Conservation (phyloP, 1,140 invertebrate species). For the Ericerus pela region DNA sequence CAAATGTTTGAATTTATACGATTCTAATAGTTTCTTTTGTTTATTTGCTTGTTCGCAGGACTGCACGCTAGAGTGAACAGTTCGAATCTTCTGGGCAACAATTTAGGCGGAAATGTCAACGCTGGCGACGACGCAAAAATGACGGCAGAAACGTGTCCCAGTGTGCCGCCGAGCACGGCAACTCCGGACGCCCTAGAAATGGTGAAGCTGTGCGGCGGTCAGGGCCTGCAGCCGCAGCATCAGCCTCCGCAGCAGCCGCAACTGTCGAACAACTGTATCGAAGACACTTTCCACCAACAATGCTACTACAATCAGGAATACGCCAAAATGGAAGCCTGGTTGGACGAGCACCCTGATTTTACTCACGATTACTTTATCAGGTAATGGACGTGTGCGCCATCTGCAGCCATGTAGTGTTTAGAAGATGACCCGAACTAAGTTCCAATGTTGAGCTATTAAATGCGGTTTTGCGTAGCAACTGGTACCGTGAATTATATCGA, state of each 20-base stretch:
- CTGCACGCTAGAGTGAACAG: slow-evolving; percentile 3
- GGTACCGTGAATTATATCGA: too few species aligned
- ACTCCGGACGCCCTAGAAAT: slow-evolving; percentile 16
- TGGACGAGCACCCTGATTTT: slow-evolving; percentile 91
- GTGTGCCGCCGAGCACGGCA: slow-evolving; percentile 10
- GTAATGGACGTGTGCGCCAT: too few species aligned
- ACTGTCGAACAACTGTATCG: not conserved
- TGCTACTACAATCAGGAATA: slow-evolving; percentile 63
- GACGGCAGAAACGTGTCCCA: slow-evolving; percentile 43
- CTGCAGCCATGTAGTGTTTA: too few species aligned
- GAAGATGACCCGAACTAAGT: too few species aligned
- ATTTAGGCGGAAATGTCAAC: slow-evolving; percentile 25
- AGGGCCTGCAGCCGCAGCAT: slow-evolving; percentile 17
- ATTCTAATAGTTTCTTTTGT: not conserved
- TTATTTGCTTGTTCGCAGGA: not conserved
- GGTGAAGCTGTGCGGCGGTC: slow-evolving; percentile 23
- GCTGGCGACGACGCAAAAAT: slow-evolving; percentile 61
- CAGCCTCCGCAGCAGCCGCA: not conserved
- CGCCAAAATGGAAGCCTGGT: slow-evolving; percentile 76
- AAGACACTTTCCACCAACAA: slow-evolving; percentile 20
- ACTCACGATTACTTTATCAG: slow-evolving; percentile 87
- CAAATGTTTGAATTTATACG: too few species aligned
- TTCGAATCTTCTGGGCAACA: not conserved
- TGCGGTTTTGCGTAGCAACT: too few species aligned
- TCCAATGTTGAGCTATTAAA: too few species aligned